phyloP scores from a whole-genome alignment of 1,140 invertebrate species.

The Trichoplusia ni region DNA sequence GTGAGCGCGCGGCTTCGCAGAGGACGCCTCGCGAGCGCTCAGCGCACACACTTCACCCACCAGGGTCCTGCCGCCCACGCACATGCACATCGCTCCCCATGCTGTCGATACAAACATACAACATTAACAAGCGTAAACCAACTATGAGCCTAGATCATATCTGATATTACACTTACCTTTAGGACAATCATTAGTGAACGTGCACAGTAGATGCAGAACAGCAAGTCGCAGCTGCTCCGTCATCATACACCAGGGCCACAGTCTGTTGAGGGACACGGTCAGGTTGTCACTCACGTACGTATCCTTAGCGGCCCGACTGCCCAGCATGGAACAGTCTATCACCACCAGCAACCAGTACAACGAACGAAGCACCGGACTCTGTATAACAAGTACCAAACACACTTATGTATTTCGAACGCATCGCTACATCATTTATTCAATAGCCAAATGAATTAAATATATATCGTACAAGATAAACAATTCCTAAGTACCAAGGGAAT shows the following conservation, averaged over 20 bases:
- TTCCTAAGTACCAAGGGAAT: no score
- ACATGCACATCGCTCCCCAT: conserved; percentile 61
- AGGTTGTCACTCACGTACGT: conserved; percentile 57
- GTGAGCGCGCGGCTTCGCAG: conserved; percentile 31
- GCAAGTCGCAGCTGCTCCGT: conserved; percentile 58
- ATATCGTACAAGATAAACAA: no score
- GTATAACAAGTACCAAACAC: neutral
- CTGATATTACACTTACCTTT: conserved; percentile 60
- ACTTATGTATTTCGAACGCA: conserved; percentile 7
- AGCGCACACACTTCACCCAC: conserved; percentile 52
- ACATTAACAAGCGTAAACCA: neutral
- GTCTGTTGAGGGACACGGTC: conserved; percentile 47
- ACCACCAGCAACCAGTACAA: conserved; percentile 61
- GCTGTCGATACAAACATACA: conserved; percentile 36
- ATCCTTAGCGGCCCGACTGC: conserved; percentile 57
- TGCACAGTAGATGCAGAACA: conserved; percentile 54
- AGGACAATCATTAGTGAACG: conserved; percentile 64
- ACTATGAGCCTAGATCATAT: no score
- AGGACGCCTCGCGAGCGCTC: conserved; percentile 45
- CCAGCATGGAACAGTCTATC: conserved; percentile 52
- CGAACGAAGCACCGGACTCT: conserved; percentile 50
- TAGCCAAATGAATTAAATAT: conserved; percentile 11
- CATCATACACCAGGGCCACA: conserved; percentile 76
- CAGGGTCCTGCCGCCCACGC: conserved; percentile 58
- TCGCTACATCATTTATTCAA: neutral